Evolutionary conservation across 2,888 invertebrate genomes (phyloP), one percentile per base, ranked within the genome.

Genomic region (Drosophila paramelanica): DNA sequence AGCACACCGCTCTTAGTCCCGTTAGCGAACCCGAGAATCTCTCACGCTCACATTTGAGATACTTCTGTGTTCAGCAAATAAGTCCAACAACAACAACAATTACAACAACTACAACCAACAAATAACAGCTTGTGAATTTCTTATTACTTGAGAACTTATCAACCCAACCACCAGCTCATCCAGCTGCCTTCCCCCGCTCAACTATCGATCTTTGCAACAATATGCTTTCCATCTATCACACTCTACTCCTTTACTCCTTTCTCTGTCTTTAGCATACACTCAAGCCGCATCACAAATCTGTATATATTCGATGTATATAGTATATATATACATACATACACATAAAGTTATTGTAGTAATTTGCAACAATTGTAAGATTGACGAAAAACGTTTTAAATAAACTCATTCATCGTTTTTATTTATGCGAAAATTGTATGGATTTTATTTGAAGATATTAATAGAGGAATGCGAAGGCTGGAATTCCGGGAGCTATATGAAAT

Each of bases 321-420:
- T 17, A 17, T n/a, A 65, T 31, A 60, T 47, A 55, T 27, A 57
- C 64, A 59, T 38, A 71, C 45, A 38, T 25, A 61, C 56, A 68
- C 36, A 39, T 46, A 55, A 51, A 75, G 62, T 55, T 78, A 75
- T 41, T 45, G 43, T 77, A 86, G 80, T 75, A 74, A 77, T 79
- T 80, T 88, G 90, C 90, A 90, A 90, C 89, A 89, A 89, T 90
- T 87, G 80, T 83, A 87, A 89, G 79, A 89, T 89, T 90, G 90
- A 90, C 77, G 77, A 89, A 88, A 81, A 73, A 36, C 57, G 83
- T 88, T 76, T 85, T 83, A 81, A 89, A 90, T 89, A 90, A 90
- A 89, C 51, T 67, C 81, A 66, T 65, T 43, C 69, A 65, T 72
- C 64, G 69, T 75, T 79, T 89, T 89, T 88, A 83, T 89, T 89